These are phyloP conservation scores for Eurypyga helias DNA, from an alignment of 2,113 vertebrate genomes.

Conservation along the genomic window DNA sequence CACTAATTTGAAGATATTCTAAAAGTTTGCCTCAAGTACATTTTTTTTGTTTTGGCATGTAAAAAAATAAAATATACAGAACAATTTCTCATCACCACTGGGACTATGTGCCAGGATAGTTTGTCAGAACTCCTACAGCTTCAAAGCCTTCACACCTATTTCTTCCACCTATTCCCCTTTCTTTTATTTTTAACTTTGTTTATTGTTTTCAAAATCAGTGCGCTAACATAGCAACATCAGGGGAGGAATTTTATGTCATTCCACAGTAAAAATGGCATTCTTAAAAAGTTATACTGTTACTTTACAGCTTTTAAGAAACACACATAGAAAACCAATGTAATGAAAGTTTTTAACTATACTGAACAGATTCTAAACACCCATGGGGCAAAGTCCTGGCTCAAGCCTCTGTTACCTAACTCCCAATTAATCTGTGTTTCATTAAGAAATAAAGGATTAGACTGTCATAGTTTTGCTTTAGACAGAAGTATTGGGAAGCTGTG, in stretches of 20 bases:
- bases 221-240: background rate
- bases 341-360: background rate
- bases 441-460: background rate
- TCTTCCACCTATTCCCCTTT: background rate
- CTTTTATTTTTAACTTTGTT: background rate
- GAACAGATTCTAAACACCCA: background rate
- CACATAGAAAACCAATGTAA: background rate
- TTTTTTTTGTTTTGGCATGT: background rate
- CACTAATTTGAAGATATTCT: background rate
- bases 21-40: background rate
- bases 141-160: background rate
- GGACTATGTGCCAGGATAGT: background rate
- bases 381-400: background rate
- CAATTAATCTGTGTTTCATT: background rate
- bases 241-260: background rate
- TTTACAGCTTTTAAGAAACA: background rate
- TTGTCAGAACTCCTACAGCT: slow-evolving; percentile 8
- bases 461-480: background rate
- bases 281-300: background rate
- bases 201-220: slow-evolving; percentile 5
- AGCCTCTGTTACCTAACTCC: background rate
- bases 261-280: background rate
- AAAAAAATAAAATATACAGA: background rate
- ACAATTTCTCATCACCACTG: background rate
- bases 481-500: background rate